A percentile compares a stretch with the other conserved stretches of the same genome.
These are phyloP conservation scores for Cephalotes varians DNA, from an alignment of 2,888 invertebrate species.

Conservation along the genomic window DNA sequence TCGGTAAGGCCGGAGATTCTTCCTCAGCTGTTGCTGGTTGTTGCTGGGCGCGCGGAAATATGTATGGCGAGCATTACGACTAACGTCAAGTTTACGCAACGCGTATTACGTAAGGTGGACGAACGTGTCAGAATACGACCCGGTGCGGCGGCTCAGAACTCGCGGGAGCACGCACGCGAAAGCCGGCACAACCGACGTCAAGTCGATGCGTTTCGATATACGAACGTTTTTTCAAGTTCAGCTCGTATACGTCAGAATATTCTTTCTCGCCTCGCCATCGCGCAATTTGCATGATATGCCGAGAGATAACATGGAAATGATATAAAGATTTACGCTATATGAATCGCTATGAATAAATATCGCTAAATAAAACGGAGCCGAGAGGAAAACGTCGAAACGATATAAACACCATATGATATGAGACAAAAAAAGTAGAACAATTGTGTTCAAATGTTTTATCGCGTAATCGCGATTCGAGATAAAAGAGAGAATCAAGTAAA, in stretches of 20 bases:
- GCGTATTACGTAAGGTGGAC: slow-evolving; percentile 79
- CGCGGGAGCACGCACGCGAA: slow-evolving; percentile 35
- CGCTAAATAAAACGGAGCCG: not conserved
- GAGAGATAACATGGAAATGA: not conserved
- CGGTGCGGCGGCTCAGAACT: slow-evolving; percentile 57
- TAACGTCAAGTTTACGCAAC: slow-evolving; percentile 83
- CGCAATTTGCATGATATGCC: slow-evolving; percentile 48
- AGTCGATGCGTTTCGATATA: slow-evolving; percentile 54
- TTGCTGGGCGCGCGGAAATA: slow-evolving; percentile 80
- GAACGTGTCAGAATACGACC: slow-evolving; percentile 75
- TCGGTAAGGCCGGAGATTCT: slow-evolving; percentile 18
- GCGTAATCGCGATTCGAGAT: not conserved
- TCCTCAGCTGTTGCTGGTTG: slow-evolving; percentile 60
- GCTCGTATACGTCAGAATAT: slow-evolving; percentile 1
- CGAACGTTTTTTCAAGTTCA: slow-evolving; percentile 5
- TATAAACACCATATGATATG: not conserved
- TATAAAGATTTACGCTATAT: not conserved
- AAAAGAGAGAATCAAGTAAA: not conserved
- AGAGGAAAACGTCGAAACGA: not conserved
- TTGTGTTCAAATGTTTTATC: not conserved
- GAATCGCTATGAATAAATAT: not conserved
- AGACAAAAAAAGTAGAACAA: not conserved
- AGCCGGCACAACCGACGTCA: slow-evolving; percentile 56
- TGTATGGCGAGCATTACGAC: slow-evolving; percentile 73
- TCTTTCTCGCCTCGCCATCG: slow-evolving; percentile 1